These are phyloP conservation scores for Nesidiocoris tenuis DNA, from an alignment of 2,888 invertebrate species.

Conservation along the genomic window DNA sequence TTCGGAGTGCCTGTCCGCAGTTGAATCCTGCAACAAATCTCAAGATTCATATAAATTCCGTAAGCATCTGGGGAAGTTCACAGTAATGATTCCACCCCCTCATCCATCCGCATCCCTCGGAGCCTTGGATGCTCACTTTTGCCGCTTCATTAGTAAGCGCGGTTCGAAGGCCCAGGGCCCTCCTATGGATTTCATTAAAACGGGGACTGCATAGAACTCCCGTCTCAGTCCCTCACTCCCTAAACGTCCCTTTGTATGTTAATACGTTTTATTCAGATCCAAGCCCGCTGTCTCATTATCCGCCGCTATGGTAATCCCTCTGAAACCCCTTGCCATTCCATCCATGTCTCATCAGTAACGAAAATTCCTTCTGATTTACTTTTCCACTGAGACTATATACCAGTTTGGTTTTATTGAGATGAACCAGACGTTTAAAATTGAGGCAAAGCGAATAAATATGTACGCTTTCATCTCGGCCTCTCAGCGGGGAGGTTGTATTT, in stretches of 20 bases:
- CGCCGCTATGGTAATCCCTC: constrained; percentile 4
- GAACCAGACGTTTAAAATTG: neutral
- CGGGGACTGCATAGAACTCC: neutral
- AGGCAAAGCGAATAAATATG: neutral
- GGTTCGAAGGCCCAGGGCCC: constrained; percentile 34
- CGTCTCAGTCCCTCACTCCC: constrained; percentile 9
- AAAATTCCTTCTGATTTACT: constrained; percentile 21
- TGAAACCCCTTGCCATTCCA: neutral
- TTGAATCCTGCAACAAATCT: neutral
- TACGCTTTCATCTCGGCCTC: neutral
- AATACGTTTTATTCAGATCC: constrained; percentile 42
- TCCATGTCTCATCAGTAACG: neutral
- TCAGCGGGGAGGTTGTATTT: neutral
- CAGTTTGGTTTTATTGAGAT: no score
- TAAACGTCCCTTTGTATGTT: constrained; percentile 42
- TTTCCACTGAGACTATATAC: neutral
- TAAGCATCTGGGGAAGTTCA: constrained; percentile 33
- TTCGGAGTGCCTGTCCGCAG: no score
- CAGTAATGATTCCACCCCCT: constrained; percentile 31
- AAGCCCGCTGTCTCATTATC: constrained; percentile 29
- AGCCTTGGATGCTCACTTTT: constrained; percentile 25
- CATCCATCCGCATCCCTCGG: neutral
- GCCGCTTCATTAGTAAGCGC: constrained; percentile 39
- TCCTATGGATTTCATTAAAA: constrained; percentile 39
- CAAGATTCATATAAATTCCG: constrained; percentile 14